phyloP scores from a whole-genome alignment of 2,113 vertebrate genomes.

The Notarius lentiginosus region DNA sequence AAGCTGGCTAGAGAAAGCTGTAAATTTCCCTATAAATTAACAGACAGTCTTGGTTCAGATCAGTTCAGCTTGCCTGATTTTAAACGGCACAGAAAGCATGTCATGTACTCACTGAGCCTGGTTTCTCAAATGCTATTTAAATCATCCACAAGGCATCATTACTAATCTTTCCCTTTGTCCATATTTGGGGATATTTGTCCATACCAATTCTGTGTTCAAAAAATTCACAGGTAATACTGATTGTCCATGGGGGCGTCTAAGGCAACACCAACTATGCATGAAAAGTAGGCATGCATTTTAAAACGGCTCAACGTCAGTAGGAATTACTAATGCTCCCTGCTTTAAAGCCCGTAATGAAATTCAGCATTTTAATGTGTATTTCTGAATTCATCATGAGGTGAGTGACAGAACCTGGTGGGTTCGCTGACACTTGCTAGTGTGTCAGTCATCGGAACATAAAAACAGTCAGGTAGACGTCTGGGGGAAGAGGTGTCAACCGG shows the following conservation, averaged over 20 bases:
- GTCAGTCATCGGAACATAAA: conserved; percentile 24
- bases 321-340: not conserved
- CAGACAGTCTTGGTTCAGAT: not conserved
- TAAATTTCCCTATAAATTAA: not conserved
- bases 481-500: conserved; percentile 12
- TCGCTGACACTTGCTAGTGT: conserved; percentile 25
- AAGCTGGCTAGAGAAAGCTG: not conserved
- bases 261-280: not conserved
- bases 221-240: not conserved
- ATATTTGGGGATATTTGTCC: not conserved
- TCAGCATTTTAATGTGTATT: not conserved
- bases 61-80: not conserved
- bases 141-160: not conserved
- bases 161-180: not conserved
- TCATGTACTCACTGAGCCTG: not conserved
- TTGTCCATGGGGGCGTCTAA: not conserved
- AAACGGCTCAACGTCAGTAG: not conserved
- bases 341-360: not conserved
- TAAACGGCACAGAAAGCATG: no score
- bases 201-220: not conserved
- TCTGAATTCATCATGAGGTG: conserved; percentile 1
- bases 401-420: conserved; percentile 9
- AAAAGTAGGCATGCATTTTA: not conserved
- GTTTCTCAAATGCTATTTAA: not conserved
- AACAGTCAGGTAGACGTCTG: conserved; percentile 28